A percentile compares a stretch with the other conserved stretches of the same genome.
Evolutionary conservation across 2,888 invertebrate species (phyloP).

Genomic region (Phortica okadai): DNA sequence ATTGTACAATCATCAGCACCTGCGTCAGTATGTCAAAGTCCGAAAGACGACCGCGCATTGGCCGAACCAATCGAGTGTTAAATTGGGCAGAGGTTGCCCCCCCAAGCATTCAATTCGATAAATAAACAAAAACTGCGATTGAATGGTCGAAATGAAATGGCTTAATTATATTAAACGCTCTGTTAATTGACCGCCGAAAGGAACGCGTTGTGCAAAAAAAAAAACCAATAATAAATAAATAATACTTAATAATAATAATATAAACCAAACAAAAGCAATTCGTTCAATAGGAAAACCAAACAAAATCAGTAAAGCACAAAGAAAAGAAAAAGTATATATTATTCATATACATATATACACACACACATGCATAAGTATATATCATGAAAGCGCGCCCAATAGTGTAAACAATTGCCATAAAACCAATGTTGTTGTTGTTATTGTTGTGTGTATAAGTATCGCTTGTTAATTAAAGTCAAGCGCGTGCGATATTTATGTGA

Average conservation of each 20-base stretch:
- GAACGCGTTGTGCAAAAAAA: not conserved
- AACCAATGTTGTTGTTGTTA: conserved; percentile 12
- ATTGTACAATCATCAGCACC: not conserved
- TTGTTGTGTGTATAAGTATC: conserved; percentile 17
- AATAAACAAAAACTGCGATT: conserved; percentile 28
- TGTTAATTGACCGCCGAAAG: not conserved
- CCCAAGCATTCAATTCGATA: not conserved
- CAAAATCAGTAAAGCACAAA: not conserved
- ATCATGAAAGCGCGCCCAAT: not conserved
- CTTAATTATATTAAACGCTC: conserved; percentile 19
- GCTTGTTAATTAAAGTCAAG: conserved; percentile 7
- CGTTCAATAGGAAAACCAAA: not conserved
- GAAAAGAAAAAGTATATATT: not conserved
- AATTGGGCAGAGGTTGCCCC: not conserved
- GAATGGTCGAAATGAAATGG: conserved; percentile 17
- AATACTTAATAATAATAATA: not conserved
- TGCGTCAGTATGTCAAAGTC: conserved; percentile 22
- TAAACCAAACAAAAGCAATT: conserved; percentile 7
- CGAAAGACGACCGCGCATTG: not conserved
- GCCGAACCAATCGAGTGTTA: not conserved
- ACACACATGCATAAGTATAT: not conserved
- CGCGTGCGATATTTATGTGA: not conserved
- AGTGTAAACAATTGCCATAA: not conserved
- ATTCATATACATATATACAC: too few relatives aligned
- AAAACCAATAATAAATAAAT: conserved; percentile 5